Percentiles rank a stretch among this genome's conserved stretches.
Conservation (phyloP, 1,140 invertebrate species). For the Euborellia annulipes region DNA sequence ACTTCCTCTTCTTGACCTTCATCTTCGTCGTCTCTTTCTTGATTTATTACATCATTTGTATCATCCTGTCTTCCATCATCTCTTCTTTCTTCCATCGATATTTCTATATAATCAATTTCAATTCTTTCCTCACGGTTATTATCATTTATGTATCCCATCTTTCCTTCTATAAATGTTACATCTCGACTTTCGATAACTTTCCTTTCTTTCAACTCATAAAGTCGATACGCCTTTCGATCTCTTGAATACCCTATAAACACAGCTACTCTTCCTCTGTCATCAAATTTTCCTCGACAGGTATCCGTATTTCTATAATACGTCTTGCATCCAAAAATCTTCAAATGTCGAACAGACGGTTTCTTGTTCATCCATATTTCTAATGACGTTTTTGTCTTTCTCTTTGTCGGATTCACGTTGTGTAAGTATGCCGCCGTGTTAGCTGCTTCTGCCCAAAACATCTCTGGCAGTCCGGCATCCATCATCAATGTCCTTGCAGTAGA, state of each 20-base stretch:
- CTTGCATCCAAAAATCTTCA: conserved; percentile 13
- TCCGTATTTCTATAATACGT: conserved; percentile 10
- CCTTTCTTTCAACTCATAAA: conserved; percentile 6
- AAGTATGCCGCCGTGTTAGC: conserved; percentile 27
- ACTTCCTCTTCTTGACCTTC: too few species aligned
- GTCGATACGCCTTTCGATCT: conserved; percentile 13
- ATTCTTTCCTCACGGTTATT: too few species aligned
- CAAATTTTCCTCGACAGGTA: conserved; percentile 11
- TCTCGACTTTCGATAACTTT: neutral
- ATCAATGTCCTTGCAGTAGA: conserved; percentile 25
- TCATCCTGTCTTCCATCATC: too few species aligned
- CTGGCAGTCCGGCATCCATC: conserved; percentile 19
- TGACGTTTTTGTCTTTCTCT: neutral
- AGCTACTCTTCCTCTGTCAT: conserved; percentile 6
- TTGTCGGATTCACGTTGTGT: conserved; percentile 22
- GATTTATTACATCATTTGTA: too few species aligned
- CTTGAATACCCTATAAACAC: conserved; percentile 13
- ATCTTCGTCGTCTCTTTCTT: too few species aligned
- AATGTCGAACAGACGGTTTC: conserved; percentile 9
- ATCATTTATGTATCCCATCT: too few species aligned
- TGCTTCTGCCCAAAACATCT: conserved; percentile 27
- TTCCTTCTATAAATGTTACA: conserved; percentile 10
- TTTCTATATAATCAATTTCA: too few species aligned
- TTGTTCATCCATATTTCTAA: conserved; percentile 5
- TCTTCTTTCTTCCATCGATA: too few species aligned